Evolutionary conservation across 1,140 invertebrate genomes (phyloP).

Genomic region (Chelonus insularis): DNA sequence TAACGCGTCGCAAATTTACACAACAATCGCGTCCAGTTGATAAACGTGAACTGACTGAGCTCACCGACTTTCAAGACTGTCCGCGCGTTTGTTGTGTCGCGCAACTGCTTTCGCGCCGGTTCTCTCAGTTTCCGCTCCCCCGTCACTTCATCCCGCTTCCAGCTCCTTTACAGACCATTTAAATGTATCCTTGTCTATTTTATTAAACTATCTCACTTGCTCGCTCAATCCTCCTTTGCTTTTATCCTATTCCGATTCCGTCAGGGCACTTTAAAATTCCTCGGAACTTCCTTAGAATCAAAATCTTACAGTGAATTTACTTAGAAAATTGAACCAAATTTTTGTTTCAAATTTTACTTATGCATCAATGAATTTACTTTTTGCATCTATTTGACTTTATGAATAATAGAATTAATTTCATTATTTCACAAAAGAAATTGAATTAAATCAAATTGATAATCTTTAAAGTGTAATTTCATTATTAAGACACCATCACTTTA

Average conservation of each 20-base stretch:
- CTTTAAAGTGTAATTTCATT: not conserved
- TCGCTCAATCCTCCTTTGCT: not conserved
- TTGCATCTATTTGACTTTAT: too few relatives aligned
- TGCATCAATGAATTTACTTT: too few relatives aligned
- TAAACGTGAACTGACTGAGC: conserved; percentile 7
- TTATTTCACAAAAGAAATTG: too few relatives aligned
- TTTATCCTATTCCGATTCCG: not conserved
- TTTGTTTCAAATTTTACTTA: too few relatives aligned
- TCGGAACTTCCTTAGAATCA: too few relatives aligned
- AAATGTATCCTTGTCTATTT: not conserved
- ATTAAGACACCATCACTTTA: conserved; percentile 1
- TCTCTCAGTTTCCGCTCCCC: not conserved
- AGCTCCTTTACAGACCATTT: not conserved
- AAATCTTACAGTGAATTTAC: too few relatives aligned
- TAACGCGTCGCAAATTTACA: not conserved
- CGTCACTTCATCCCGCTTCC: not conserved
- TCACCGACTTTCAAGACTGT: conserved; percentile 3
- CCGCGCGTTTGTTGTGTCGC: not conserved
- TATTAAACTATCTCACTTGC: not conserved
- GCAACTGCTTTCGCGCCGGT: conserved; percentile 7
- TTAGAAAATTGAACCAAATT: too few relatives aligned
- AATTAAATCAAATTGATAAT: too few relatives aligned
- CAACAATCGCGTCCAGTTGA: conserved; percentile 2
- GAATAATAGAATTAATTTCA: too few relatives aligned
- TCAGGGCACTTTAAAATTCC: too few relatives aligned